phyloP scores from a whole-genome alignment of 2,888 invertebrate species.

The Nemotelus nigrinus region DNA sequence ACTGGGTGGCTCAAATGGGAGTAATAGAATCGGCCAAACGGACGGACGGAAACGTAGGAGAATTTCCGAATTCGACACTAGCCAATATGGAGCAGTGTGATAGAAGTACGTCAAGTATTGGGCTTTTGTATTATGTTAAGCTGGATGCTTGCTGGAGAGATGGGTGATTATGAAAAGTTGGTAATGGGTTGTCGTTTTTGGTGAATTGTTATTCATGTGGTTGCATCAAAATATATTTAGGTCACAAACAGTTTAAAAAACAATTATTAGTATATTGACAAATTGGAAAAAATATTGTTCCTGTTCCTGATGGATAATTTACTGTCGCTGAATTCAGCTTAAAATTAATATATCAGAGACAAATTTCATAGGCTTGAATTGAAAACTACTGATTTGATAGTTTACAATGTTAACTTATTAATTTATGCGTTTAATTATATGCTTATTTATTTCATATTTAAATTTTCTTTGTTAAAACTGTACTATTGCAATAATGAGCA shows the following conservation, averaged over 20 bases:
- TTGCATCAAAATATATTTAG: not conserved
- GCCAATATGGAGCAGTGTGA: slow-evolving; percentile 29
- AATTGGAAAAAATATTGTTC: too few relatives aligned
- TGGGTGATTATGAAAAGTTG: not conserved
- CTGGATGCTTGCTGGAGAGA: not conserved
- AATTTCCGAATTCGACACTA: slow-evolving; percentile 28
- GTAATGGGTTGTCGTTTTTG: not conserved
- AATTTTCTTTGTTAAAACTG: too few relatives aligned
- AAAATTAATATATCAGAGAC: too few relatives aligned
- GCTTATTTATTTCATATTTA: too few relatives aligned
- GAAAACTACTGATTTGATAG: too few relatives aligned
- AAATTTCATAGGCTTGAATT: too few relatives aligned
- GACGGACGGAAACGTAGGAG: slow-evolving; percentile 2
- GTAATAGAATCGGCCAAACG: not conserved
- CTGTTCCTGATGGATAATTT: too few relatives aligned
- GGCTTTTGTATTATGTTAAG: not conserved
- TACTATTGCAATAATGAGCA: too few relatives aligned
- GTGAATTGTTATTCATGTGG: not conserved
- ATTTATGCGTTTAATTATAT: too few relatives aligned
- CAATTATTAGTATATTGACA: not conserved
- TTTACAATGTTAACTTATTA: too few relatives aligned
- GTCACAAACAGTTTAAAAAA: not conserved
- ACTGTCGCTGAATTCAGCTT: too few relatives aligned
- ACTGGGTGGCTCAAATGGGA: too few relatives aligned
- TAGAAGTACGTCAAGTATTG: slow-evolving; percentile 10